Evolutionary conservation across 2,113 vertebrate species (phyloP).

Genomic region (Archilochus colubris): DNA sequence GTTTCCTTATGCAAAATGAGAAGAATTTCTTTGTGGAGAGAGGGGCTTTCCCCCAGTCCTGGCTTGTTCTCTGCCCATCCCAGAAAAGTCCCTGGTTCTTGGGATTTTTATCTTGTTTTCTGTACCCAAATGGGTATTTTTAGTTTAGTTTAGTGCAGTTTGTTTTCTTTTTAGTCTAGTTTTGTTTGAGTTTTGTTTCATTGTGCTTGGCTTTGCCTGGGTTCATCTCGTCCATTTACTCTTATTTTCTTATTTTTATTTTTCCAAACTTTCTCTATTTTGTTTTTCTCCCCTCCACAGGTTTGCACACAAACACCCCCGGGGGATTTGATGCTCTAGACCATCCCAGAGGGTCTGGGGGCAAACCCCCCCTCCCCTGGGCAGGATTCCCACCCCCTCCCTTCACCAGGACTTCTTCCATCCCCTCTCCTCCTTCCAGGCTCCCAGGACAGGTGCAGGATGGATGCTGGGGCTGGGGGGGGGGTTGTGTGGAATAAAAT

Average conservation of each 20-base stretch:
- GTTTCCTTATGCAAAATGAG: not conserved
- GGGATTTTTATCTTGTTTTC: not conserved
- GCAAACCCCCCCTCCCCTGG: not conserved
- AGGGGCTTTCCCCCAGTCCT: not conserved
- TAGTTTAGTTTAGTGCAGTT: no score
- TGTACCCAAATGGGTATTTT: not conserved
- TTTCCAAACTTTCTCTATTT: no score
- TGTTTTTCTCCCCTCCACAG: fast-evolving
- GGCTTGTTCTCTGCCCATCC: not conserved
- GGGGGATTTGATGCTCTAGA: no score
- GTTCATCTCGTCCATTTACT: no score
- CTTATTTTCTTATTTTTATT: no score
- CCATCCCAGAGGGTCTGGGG: fast-evolving
- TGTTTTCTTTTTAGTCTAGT: no score
- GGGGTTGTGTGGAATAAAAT: no score
- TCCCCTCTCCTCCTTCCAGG: not conserved
- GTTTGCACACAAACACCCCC: not conserved
- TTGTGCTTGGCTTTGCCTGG: no score
- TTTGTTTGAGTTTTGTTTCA: no score
- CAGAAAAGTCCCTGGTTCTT: not conserved
- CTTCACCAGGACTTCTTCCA: constrained; percentile 2
- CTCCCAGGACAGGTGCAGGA: constrained; percentile 39
- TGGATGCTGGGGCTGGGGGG: not conserved
- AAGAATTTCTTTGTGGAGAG: not conserved
- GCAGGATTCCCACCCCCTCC: not conserved